Evolutionary conservation across 1,140 invertebrate genomes (phyloP), one percentile per base, ranked within the genome.

Genomic region (Lucilia cuprina): DNA sequence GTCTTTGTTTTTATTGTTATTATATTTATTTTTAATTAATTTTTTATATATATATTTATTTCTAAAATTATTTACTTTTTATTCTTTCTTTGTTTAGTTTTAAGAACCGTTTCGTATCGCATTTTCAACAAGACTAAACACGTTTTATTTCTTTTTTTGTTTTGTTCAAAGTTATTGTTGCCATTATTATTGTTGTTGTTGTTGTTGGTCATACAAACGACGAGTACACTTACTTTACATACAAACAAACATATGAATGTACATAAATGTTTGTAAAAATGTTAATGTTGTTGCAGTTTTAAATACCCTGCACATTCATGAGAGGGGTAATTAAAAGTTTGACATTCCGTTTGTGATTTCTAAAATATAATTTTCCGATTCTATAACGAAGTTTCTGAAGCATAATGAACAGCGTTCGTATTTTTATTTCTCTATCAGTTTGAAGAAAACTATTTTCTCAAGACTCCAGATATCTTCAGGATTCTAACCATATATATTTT

Each of bases 71-170:
- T 12, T 12, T 12, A 80, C 41, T 49, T 80, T 47, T 78, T 78
- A n/a, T 14, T 78, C 14, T 78, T 41, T 19, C 14, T 75, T 35
- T 75, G 74, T 75, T 75, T 35, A 34, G 30, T 75, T 47, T 78
- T n/a, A n/a, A 80, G 77, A 80, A 80, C 77, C 77, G 47, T 80
- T 80, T 49, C 41, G 77, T 80, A 49, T 80, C 41, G 77, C 77
- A 80, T 80, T 80, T 21, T 80, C n/a, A 49, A 49, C 47, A 30
- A 80, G 77, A 80, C 77, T 80, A 49, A 80, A 80, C 77, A 80
- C 77, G 77, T 80, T 80, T 80, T 49, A 19, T 78, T 78, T 60
- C 7, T 17, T 60, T 60, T 60, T 60, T 60, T 60, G 55, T 60
- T 60, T 60, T 60, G 7, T 78, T n/a, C 35, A 47, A 78, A 41